Evolutionary conservation across 1,140 invertebrate species (phyloP).

Genomic region (Tribolium castaneum): DNA sequence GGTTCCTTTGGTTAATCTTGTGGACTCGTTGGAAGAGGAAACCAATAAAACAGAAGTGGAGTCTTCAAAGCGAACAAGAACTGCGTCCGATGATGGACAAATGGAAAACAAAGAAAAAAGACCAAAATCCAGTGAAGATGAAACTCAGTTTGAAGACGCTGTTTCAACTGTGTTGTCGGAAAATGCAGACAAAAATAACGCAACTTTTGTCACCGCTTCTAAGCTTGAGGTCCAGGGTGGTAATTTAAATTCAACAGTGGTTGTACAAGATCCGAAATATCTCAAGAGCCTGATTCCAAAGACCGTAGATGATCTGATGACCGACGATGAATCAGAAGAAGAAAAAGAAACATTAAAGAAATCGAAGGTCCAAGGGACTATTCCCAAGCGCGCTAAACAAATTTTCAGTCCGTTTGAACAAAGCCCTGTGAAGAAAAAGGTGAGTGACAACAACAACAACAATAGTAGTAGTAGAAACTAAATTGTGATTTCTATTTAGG

Average conservation of each 20-base stretch:
- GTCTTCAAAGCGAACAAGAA: neutral
- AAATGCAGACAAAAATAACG: conserved; percentile 26
- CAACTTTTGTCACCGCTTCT: neutral
- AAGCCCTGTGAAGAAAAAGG: conserved; percentile 71
- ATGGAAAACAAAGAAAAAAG: conserved; percentile 19
- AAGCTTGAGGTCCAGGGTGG: neutral
- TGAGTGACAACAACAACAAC: conserved; percentile 54
- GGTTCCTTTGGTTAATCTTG: conserved; percentile 37
- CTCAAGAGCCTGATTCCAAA: conserved; percentile 10
- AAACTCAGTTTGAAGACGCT: conserved; percentile 50
- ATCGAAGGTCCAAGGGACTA: conserved; percentile 23
- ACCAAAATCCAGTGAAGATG: conserved; percentile 18
- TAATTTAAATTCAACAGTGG: conserved; percentile 47
- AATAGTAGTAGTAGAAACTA: too few relatives aligned
- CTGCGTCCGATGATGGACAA: conserved; percentile 8
- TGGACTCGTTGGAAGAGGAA: neutral
- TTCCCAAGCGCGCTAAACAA: conserved; percentile 46
- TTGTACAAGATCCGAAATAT: conserved; percentile 45
- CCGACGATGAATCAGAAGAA: conserved; percentile 53
- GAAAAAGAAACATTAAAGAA: conserved; percentile 45
- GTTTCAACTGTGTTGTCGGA: conserved; percentile 33
- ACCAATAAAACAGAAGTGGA: neutral
- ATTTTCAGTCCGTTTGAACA: conserved; percentile 69
- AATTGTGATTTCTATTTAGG: neutral
- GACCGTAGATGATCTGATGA: conserved; percentile 49